phyloP scores from a whole-genome alignment of 37 sponge, comb jelly and placozoan genomes.

The Amphimedon queenslandica region DNA sequence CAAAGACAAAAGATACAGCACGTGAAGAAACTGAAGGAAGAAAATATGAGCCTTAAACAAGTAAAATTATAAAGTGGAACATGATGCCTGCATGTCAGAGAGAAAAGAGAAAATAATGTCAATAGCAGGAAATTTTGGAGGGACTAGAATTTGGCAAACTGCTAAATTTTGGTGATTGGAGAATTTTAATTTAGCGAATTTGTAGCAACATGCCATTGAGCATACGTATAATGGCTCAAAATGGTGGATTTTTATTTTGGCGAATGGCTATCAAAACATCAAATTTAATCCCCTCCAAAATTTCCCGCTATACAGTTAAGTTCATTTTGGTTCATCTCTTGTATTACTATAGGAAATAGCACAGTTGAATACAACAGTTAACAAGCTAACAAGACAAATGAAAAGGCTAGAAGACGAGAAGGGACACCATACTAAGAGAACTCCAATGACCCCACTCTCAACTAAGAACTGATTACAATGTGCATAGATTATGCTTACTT shows the following conservation, averaged over 20 bases:
- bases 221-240: too few relatives aligned
- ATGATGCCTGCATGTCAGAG: too few relatives aligned
- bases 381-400: conserved; percentile 19
- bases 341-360: conserved; percentile 8
- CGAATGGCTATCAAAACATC: too few relatives aligned
- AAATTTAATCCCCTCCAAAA: neutral
- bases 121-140: too few relatives aligned
- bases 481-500: too few relatives aligned
- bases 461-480: neutral
- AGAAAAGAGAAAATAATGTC: too few relatives aligned
- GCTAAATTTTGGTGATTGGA: too few relatives aligned
- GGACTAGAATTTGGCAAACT: too few relatives aligned
- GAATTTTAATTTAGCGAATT: too few relatives aligned
- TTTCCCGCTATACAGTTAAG: neutral
- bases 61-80: conserved; percentile 10
- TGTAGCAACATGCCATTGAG: too few relatives aligned
- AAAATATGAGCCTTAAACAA: conserved; percentile 49
- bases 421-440: neutral
- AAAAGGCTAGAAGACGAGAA: conserved; percentile 27
- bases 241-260: too few relatives aligned
- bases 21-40: conserved; percentile 67
- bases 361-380: conserved; percentile 27
- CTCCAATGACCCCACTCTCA: neutral
- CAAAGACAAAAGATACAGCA: conserved; percentile 72
- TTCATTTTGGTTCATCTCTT: neutral